phyloP scores from a whole-genome alignment of 2,888 invertebrate species.

The Stratiomys singularior region DNA sequence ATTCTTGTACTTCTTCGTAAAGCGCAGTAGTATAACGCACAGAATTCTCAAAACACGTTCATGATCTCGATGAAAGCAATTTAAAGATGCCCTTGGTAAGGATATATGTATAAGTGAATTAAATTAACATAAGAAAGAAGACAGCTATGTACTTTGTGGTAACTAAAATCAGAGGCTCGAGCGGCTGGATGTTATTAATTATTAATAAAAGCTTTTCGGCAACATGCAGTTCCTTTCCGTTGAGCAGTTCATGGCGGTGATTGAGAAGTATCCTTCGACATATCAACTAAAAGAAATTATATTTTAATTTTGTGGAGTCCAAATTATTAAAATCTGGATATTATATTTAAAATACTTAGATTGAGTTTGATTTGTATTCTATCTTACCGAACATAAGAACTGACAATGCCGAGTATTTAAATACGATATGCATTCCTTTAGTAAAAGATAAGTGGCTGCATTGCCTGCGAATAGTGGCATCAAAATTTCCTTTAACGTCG shows the following conservation, averaged over 20 bases:
- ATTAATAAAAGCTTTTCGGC: constrained; percentile 40
- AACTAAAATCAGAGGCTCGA: constrained; percentile 44
- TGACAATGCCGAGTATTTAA: constrained; percentile 39
- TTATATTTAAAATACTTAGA: background rate
- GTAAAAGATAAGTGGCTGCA: background rate
- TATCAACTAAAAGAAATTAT: constrained; percentile 45
- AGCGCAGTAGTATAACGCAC: constrained; percentile 36
- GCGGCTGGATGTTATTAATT: constrained; percentile 29
- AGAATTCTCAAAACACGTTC: constrained; percentile 36
- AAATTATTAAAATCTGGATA: no score
- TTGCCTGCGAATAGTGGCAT: constrained; percentile 32
- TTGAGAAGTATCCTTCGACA: constrained; percentile 34
- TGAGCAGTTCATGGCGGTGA: constrained; percentile 28
- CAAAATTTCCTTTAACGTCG: background rate
- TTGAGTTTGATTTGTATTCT: background rate
- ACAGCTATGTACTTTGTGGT: constrained; percentile 34
- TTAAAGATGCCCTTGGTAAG: constrained; percentile 37
- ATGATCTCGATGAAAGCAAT: constrained; percentile 45
- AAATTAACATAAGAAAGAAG: background rate
- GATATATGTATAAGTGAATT: background rate
- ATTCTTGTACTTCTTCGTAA: constrained; percentile 24
- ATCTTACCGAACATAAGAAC: constrained; percentile 43
- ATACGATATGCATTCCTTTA: constrained; percentile 28
- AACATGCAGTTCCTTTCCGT: constrained; percentile 43
- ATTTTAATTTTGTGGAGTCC: no score